Percentiles rank a stretch among this genome's conserved stretches.
Evolutionary conservation across 2,888 invertebrate species (phyloP).

Genomic region (Baronia brevicornis): DNA sequence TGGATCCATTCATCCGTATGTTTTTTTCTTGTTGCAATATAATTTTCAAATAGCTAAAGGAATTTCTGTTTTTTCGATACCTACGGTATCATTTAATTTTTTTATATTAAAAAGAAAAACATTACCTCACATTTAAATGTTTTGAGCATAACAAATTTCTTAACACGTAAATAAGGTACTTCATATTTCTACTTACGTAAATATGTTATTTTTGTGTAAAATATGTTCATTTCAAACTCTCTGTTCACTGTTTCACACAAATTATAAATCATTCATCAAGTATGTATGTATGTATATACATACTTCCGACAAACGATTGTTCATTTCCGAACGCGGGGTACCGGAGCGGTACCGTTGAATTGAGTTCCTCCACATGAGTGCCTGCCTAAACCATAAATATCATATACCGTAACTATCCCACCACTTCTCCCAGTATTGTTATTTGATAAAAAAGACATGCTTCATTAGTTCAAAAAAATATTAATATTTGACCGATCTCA

Average conservation of each 20-base stretch:
- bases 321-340: constrained; percentile 48
- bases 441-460: constrained; percentile 10
- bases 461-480: too few species aligned
- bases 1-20: too few species aligned
- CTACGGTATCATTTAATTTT: too few species aligned
- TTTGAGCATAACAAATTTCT: neutral
- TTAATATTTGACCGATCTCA: too few species aligned
- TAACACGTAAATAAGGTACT: neutral
- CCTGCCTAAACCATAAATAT: constrained; percentile 10
- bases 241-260: constrained; percentile 35
- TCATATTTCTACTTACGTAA: constrained; percentile 5
- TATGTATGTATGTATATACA: too few species aligned
- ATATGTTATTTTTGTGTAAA: too few species aligned
- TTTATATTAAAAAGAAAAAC: too few species aligned
- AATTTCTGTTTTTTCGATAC: too few species aligned
- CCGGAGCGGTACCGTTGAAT: constrained; percentile 35
- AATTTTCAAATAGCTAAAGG: too few species aligned
- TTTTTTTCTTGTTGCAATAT: too few species aligned
- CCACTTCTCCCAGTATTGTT: too few species aligned
- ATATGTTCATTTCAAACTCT: neutral
- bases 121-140: too few species aligned
- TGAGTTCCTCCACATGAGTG: constrained; percentile 34
- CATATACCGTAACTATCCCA: constrained; percentile 7
- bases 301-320: constrained; percentile 56
- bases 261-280: constrained; percentile 26